Percentiles rank a stretch among this genome's conserved stretches.
These are phyloP conservation scores for Brachionichthys hirsutus DNA, from an alignment of 2,113 vertebrate genomes.

Conservation along the genomic window DNA sequence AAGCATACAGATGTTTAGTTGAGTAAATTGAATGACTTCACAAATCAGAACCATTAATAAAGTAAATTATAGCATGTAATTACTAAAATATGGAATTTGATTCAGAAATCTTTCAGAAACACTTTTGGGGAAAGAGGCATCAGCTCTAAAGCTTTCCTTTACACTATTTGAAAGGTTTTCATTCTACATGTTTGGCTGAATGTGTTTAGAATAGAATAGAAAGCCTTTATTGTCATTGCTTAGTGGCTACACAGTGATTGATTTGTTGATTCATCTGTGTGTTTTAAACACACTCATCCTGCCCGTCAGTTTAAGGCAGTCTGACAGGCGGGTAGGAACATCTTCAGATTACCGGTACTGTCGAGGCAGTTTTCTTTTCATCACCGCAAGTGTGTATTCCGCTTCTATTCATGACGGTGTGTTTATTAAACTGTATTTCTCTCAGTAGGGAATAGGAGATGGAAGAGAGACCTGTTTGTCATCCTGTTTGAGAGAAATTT, in stretches of 20 bases:
- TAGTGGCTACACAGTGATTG: not conserved
- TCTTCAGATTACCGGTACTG: constrained; percentile 32
- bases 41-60: not conserved
- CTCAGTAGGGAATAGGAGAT: too few species aligned
- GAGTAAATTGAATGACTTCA: constrained; percentile 8
- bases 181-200: not conserved
- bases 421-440: not conserved
- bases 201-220: too few species aligned
- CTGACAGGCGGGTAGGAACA: constrained; percentile 24
- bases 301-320: constrained; percentile 16
- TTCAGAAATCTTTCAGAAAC: not conserved
- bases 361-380: constrained; percentile 14
- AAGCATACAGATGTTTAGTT: not conserved
- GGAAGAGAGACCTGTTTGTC: too few species aligned
- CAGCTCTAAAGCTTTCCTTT: not conserved
- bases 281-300: constrained; percentile 28
- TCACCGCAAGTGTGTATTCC: not conserved
- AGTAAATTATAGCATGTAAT: not conserved
- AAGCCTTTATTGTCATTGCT: too few species aligned
- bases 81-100: not conserved
- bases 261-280: constrained; percentile 9
- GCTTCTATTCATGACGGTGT: not conserved
- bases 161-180: constrained; percentile 13
- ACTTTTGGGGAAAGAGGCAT: not conserved
- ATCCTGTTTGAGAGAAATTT: too few species aligned